phyloP scores from a whole-genome alignment of 2,888 invertebrate genomes.

The Ectobius pallidus region DNA sequence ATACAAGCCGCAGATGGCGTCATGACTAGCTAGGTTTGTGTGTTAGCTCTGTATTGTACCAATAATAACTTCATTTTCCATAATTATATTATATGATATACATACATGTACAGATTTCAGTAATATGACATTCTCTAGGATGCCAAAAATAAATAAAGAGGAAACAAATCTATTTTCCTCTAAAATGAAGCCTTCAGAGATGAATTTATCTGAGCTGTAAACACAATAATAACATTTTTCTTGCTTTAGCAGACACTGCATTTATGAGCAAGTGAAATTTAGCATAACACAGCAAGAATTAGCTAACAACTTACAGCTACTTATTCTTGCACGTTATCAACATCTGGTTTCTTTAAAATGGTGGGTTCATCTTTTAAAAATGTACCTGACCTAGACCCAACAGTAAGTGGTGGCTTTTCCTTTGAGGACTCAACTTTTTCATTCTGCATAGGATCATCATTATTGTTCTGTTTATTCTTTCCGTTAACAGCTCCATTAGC shows the following conservation, averaged over 20 bases:
- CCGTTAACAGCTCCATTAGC: slow-evolving; percentile 25
- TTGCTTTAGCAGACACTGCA: background rate
- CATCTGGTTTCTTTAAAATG: slow-evolving; percentile 58
- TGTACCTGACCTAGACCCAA: slow-evolving; percentile 69
- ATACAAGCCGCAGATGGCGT: slow-evolving; percentile 8
- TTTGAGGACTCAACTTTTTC: slow-evolving; percentile 5
- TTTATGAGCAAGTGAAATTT: background rate
- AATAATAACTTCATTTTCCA: background rate
- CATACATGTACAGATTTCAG: background rate
- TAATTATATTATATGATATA: background rate
- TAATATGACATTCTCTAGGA: background rate
- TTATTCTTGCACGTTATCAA: slow-evolving; percentile 41
- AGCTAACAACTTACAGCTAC: no score
- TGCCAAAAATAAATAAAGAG: background rate
- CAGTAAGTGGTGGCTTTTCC: slow-evolving; percentile 51
- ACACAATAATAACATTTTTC: background rate
- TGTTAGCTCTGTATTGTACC: background rate
- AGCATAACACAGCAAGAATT: background rate
- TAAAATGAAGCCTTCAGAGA: background rate
- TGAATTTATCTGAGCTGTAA: background rate
- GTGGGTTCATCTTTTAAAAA: slow-evolving; percentile 78
- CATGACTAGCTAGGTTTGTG: slow-evolving; percentile 11
- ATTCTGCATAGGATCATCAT: background rate
- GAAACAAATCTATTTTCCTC: background rate
- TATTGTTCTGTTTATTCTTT: slow-evolving; percentile 31